Conservation (phyloP, 2,888 invertebrate genomes). For the Phyllotreta cruciferae region DNA sequence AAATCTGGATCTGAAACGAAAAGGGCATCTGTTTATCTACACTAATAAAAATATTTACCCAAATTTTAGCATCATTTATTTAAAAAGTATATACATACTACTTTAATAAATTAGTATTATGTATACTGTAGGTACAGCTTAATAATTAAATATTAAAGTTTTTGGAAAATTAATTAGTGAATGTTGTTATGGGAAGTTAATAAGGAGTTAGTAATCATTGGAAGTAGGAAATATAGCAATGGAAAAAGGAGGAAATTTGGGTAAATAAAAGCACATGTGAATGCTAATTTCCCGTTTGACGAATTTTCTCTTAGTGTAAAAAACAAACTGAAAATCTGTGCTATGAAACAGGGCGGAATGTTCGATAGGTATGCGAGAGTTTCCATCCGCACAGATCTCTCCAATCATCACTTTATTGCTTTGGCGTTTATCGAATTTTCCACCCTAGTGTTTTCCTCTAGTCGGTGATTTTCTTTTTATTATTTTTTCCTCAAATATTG, state of each 20-base stretch:
- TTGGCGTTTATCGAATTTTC: slow-evolving; percentile 59
- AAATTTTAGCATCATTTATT: background rate
- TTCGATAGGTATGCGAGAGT: slow-evolving; percentile 31
- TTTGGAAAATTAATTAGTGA: too few relatives aligned
- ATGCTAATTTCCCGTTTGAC: too few relatives aligned
- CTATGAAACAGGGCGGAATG: slow-evolving; percentile 63
- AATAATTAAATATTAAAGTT: too few relatives aligned
- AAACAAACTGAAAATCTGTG: slow-evolving; percentile 16
- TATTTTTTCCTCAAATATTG: slow-evolving; percentile 33
- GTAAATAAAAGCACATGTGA: too few relatives aligned
- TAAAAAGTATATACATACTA: too few relatives aligned
- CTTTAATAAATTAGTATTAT: too few relatives aligned
- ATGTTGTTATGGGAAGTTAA: too few relatives aligned
- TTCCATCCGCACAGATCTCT: slow-evolving; percentile 48
- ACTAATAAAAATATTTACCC: slow-evolving; percentile 8
- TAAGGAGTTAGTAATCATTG: too few relatives aligned
- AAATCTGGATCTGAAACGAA: slow-evolving; percentile 90
- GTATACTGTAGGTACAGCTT: too few relatives aligned
- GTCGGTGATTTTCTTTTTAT: slow-evolving; percentile 26
- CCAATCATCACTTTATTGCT: slow-evolving; percentile 60
- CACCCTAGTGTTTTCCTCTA: slow-evolving; percentile 51
- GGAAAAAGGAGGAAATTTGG: too few relatives aligned
- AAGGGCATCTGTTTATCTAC: slow-evolving; percentile 24
- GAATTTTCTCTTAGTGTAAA: slow-evolving; percentile 10
- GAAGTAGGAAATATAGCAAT: too few relatives aligned